phyloP scores from a whole-genome alignment of 2,888 invertebrate species.

The Azorinus chamasolen region DNA sequence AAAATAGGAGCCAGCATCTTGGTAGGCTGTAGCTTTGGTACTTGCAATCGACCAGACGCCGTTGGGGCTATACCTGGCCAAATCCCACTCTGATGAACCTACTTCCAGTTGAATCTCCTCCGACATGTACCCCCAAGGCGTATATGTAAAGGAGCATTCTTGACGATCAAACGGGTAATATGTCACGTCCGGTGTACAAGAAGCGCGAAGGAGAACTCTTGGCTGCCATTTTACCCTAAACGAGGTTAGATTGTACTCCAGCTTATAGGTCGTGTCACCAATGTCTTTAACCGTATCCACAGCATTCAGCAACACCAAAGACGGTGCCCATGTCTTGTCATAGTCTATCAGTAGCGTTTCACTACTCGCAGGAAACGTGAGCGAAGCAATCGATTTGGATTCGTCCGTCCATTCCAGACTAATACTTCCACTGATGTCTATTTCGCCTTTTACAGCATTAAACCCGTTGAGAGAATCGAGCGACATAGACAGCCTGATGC shows the following conservation, averaged over 20 bases:
- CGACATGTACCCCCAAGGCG: slow-evolving; percentile 54
- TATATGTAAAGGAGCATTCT: slow-evolving; percentile 46
- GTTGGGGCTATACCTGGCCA: slow-evolving; percentile 29
- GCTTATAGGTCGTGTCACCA: slow-evolving; percentile 59
- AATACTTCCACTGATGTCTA: slow-evolving; percentile 60
- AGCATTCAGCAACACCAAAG: slow-evolving; percentile 52
- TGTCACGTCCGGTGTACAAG: slow-evolving; percentile 60
- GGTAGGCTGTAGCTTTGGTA: slow-evolving; percentile 22
- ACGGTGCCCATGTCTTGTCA: slow-evolving; percentile 55
- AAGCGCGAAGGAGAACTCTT: slow-evolving; percentile 45
- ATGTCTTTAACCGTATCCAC: slow-evolving; percentile 56
- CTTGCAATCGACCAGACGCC: slow-evolving; percentile 50
- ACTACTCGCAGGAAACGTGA: not conserved
- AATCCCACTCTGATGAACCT: slow-evolving; percentile 41
- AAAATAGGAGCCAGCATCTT: slow-evolving; percentile 23
- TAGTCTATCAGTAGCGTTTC: slow-evolving; percentile 41
- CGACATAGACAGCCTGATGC: slow-evolving; percentile 31
- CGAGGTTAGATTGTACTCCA: slow-evolving; percentile 18
- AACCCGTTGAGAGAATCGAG: slow-evolving; percentile 55
- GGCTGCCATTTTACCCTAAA: slow-evolving; percentile 46
- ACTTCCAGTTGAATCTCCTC: slow-evolving; percentile 45
- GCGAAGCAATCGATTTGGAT: not conserved
- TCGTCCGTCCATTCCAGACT: slow-evolving; percentile 46
- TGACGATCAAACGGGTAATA: slow-evolving; percentile 64
- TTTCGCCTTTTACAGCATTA: slow-evolving; percentile 56